Conservation (phyloP, 2,888 invertebrate species). For the Nemurella pictetii region DNA sequence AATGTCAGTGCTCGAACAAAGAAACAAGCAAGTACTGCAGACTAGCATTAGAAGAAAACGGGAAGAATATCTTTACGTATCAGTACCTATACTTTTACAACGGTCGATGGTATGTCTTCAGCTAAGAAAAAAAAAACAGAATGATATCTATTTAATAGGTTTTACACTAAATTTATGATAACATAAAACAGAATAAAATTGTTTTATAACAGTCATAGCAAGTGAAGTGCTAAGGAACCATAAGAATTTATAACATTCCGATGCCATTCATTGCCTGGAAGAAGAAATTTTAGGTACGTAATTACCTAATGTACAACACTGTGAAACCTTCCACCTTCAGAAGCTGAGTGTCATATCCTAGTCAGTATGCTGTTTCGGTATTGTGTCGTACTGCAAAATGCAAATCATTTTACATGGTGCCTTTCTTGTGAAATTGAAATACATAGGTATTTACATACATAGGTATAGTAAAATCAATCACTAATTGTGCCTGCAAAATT, state of each 20-base stretch:
- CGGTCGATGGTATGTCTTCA: neutral
- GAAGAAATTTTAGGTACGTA: neutral
- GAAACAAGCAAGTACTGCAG: conserved; percentile 34
- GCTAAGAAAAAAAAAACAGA: neutral
- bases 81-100: neutral
- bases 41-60: conserved; percentile 3
- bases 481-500: neutral
- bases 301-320: neutral
- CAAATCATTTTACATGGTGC: neutral
- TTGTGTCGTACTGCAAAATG: too few relatives aligned
- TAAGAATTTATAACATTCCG: neutral
- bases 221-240: neutral
- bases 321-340: neutral
- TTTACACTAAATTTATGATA: neutral
- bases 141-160: neutral
- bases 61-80: neutral
- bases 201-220: neutral
- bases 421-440: neutral
- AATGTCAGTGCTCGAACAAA: conserved; percentile 35
- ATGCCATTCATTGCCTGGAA: neutral
- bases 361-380: neutral
- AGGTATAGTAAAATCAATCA: too few relatives aligned
- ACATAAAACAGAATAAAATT: neutral
- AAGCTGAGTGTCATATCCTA: neutral
- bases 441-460: neutral